Conservation (phyloP, 2,113 vertebrate species). For the Eubucco bourcierii region DNA sequence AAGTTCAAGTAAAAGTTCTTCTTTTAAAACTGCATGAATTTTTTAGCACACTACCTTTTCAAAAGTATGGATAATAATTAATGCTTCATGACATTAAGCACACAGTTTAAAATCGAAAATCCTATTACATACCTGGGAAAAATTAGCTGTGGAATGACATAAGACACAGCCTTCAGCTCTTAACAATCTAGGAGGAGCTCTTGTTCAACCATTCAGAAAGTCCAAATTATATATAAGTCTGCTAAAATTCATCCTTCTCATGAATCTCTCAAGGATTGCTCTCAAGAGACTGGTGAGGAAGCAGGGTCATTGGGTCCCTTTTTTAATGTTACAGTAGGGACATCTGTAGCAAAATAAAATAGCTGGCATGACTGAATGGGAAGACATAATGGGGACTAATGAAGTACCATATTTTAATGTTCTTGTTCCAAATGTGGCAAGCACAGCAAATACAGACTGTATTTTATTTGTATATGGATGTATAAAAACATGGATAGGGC, state of each 20-base stretch:
- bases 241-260: not conserved
- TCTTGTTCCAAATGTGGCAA: not conserved
- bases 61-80: conserved; percentile 45
- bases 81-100: conserved; percentile 31
- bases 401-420: not conserved
- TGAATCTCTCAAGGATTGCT: not conserved
- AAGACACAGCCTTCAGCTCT: conserved; percentile 34
- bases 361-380: not conserved
- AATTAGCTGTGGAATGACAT: conserved; percentile 40
- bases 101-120: conserved; percentile 23
- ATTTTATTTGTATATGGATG: not conserved
- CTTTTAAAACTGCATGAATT: not conserved
- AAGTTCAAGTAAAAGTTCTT: conserved; percentile 2
- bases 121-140: conserved; percentile 55
- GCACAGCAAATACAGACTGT: not conserved
- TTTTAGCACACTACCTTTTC: not conserved
- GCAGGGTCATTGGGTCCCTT: not conserved
- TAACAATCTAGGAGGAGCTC: not conserved
- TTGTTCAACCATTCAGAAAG: conserved; percentile 17
- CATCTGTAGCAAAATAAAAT: not conserved
- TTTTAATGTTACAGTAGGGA: not conserved
- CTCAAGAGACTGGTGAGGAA: not conserved
- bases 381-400: not conserved
- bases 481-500: not conserved
- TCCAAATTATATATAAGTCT: conserved; percentile 6